These are phyloP conservation scores for Meandrusa payeni DNA, from an alignment of 2,888 invertebrate species.

Conservation along the genomic window DNA sequence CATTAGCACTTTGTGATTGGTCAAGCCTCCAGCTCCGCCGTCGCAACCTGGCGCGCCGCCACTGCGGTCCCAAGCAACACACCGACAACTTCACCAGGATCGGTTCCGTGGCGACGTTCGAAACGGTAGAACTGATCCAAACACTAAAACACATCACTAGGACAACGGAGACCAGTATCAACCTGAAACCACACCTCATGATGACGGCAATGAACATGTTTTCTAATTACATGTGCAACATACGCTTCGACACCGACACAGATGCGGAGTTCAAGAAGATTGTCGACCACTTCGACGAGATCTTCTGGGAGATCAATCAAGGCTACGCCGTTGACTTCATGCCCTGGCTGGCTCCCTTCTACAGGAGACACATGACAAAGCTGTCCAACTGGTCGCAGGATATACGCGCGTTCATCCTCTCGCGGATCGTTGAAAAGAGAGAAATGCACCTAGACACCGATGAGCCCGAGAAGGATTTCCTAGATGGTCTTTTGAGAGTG, in stretches of 20 bases:
- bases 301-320: constrained; percentile 95
- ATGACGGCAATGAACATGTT: constrained; percentile 92
- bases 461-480: constrained; percentile 86
- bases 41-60: constrained; percentile 88
- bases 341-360: constrained; percentile 89
- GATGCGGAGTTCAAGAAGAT: constrained; percentile 85
- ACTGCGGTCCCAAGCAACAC: constrained; percentile 89
- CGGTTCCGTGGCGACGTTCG: constrained; percentile 85
- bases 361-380: constrained; percentile 84
- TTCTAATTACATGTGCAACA: constrained; percentile 92
- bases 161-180: constrained; percentile 59
- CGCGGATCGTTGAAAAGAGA: constrained; percentile 84
- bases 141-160: constrained; percentile 71
- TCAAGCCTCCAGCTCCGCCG: constrained; percentile 89
- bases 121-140: constrained; percentile 82
- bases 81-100: constrained; percentile 86
- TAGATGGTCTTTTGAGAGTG: constrained; percentile 88
- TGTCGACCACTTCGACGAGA: constrained; percentile 89
- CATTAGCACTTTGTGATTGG: constrained; percentile 93
- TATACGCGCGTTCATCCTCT: constrained; percentile 87
- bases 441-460: constrained; percentile 79
- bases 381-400: constrained; percentile 85
- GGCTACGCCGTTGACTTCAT: constrained; percentile 93
- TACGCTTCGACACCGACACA: constrained; percentile 83
- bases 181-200: constrained; percentile 87